Percentiles rank a stretch among this genome's conserved stretches.
phyloP scores from a whole-genome alignment of 2,888 invertebrate species.

The Acronicta psi region DNA sequence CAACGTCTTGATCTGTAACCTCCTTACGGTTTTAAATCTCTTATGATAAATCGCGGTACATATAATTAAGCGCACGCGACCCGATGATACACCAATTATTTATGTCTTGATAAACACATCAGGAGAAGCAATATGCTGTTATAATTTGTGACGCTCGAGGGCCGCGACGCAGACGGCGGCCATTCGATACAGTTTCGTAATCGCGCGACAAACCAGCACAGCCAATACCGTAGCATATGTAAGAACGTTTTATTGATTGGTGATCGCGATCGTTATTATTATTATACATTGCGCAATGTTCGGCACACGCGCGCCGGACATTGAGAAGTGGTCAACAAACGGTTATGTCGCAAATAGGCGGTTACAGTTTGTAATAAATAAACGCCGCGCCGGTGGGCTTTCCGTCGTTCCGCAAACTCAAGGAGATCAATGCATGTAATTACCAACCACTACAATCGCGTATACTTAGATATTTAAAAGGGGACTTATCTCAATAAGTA shows the following conservation, averaged over 20 bases:
- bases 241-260: conserved; percentile 67
- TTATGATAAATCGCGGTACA: conserved; percentile 60
- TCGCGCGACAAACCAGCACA: conserved; percentile 64
- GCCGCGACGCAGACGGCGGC: conserved; percentile 65
- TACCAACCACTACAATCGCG: conserved; percentile 61
- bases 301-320: conserved; percentile 69
- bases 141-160: conserved; percentile 67
- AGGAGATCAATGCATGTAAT: conserved; percentile 84
- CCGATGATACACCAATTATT: conserved; percentile 55
- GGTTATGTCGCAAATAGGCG: conserved; percentile 68
- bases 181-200: conserved; percentile 78
- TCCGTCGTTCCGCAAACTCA: conserved; percentile 82
- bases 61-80: conserved; percentile 51
- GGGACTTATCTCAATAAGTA: conserved; percentile 61
- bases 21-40: conserved; percentile 54
- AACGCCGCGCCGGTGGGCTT: conserved; percentile 65
- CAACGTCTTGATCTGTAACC: conserved; percentile 59
- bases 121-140: conserved; percentile 63
- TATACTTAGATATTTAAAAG: conserved; percentile 65
- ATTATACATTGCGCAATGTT: conserved; percentile 69
- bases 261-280: conserved; percentile 68
- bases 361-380: conserved; percentile 70
- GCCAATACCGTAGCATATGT: conserved; percentile 49
- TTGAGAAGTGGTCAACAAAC: conserved; percentile 73
- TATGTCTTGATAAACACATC: conserved; percentile 41